Percentiles rank a stretch among this genome's conserved stretches.
Conservation (phyloP, 2,888 invertebrate genomes). For the Pandemis cinnamomeana region DNA sequence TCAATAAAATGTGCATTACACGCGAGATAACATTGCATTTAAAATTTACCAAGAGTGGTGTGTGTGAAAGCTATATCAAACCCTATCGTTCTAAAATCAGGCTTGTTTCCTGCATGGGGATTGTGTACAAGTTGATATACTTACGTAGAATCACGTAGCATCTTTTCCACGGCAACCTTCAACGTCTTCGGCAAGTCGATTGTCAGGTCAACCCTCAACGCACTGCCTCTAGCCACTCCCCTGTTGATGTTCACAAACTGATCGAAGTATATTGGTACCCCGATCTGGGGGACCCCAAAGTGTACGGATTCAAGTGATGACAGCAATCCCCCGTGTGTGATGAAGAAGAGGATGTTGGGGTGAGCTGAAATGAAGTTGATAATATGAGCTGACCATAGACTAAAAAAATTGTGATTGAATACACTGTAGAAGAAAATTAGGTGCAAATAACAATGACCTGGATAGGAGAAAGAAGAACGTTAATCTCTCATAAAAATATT, state of each 20-base stretch:
- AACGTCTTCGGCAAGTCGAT: slow-evolving; percentile 38
- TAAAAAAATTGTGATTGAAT: background rate
- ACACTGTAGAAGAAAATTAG: background rate
- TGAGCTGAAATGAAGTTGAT: slow-evolving; percentile 55
- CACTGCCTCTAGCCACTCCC: slow-evolving; percentile 32
- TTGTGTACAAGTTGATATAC: background rate
- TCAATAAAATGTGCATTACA: too few species aligned
- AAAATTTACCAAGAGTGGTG: too few species aligned
- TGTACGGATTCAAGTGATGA: slow-evolving; percentile 62
- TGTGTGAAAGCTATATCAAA: too few species aligned
- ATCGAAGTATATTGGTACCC: slow-evolving; percentile 55
- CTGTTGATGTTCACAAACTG: slow-evolving; percentile 40
- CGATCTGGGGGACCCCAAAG: slow-evolving; percentile 62
- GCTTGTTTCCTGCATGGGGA: too few species aligned
- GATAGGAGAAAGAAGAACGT: too few species aligned
- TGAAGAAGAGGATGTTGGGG: slow-evolving; percentile 58
- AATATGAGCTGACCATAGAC: background rate
- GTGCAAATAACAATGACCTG: too few species aligned
- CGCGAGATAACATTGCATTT: too few species aligned
- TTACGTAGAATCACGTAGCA: slow-evolving; percentile 38
- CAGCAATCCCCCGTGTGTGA: slow-evolving; percentile 62
- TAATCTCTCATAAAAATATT: too few species aligned
- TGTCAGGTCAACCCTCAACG: slow-evolving; percentile 40
- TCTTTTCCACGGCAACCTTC: slow-evolving; percentile 36
- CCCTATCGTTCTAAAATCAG: too few species aligned